Evolutionary conservation across 2,888 invertebrate species (phyloP), one percentile per base, ranked within the genome.

Genomic region (Notodonta ziczac): DNA sequence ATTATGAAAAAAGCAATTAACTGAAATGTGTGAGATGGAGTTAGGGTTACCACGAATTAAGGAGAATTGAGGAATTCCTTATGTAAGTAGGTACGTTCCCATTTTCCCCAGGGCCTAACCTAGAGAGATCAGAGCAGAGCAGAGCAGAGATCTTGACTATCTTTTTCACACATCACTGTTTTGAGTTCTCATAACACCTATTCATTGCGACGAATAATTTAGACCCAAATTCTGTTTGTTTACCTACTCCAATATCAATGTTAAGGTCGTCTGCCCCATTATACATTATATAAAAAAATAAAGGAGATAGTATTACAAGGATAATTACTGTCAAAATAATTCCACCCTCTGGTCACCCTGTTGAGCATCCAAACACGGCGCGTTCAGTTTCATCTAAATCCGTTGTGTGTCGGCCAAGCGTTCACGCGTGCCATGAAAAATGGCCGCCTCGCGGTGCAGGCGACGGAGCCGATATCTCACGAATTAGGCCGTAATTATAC

Each of bases 391-490:
- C 64, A 57, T 80, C 87, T 88, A 88, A 86, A 86, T 86, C 86
- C 84, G 88, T 81, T 76, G 70, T 62, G 65, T 77, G 69, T 72
- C 87, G 82, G 76, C 85, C 84, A 72, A 85, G 87, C 92, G 87
- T 91, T 92, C 91, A 93, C 75, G 86, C 92, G 90, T 90, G 87
- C 77, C 76, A 89, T 91, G 92, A 93, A 91, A 91, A 89, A 93
- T 92, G 88, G 87, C 82, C 73, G 62, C 75, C 16, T 4, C 54
- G 56, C 56, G n/a, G 42, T 24, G 16, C 56, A 6, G 12, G 42
- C 44, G 24, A 8, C 58, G 40, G 12, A 50, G 12, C 24, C 58
- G 51, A n/a, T 35, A 8, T n/a, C 42, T 42, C 24, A 39, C 44
- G 56, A 16, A 56, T 42, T 56, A 40, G 12, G 7, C 10, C 16